These are phyloP conservation scores for Paratrypauchen microcephalus DNA, from an alignment of 2,797 vertebrate species.

Conservation along the genomic window DNA sequence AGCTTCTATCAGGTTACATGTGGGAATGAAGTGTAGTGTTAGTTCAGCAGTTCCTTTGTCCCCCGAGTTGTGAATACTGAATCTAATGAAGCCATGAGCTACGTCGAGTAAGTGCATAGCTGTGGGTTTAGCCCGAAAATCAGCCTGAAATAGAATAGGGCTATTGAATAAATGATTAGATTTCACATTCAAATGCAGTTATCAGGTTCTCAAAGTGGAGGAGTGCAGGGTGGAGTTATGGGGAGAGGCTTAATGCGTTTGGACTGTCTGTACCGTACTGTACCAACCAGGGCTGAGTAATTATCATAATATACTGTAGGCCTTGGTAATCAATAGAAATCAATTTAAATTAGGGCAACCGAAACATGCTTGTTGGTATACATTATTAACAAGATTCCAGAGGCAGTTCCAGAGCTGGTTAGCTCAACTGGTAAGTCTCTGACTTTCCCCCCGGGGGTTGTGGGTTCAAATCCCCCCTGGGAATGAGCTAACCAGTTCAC, in stretches of 20 bases:
- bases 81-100: conserved; percentile 47
- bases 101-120: conserved; percentile 43
- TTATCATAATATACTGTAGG: not conserved
- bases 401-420: no score
- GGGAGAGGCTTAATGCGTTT: conserved; percentile 16
- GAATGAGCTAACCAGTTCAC: no score
- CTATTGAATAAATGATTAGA: conserved; percentile 41
- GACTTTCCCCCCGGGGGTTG: no score
- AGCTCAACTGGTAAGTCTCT: no score
- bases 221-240: conserved; percentile 15
- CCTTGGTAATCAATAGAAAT: not conserved
- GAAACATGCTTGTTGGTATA: not conserved
- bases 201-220: conserved; percentile 21
- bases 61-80: conserved; percentile 54
- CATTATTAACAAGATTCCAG: not conserved
- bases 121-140: conserved; percentile 29
- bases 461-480: no score
- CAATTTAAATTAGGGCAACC: not conserved
- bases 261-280: conserved; percentile 13
- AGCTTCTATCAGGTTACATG: conserved; percentile 69
- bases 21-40: conserved; percentile 69
- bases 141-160: conserved; percentile 34
- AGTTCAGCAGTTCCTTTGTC: conserved; percentile 72
- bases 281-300: not conserved
- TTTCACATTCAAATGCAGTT: conserved; percentile 23